Percentiles rank a stretch among this genome's conserved stretches.
Conservation (phyloP, 2,113 vertebrate species). For the Sardina pilchardus region DNA sequence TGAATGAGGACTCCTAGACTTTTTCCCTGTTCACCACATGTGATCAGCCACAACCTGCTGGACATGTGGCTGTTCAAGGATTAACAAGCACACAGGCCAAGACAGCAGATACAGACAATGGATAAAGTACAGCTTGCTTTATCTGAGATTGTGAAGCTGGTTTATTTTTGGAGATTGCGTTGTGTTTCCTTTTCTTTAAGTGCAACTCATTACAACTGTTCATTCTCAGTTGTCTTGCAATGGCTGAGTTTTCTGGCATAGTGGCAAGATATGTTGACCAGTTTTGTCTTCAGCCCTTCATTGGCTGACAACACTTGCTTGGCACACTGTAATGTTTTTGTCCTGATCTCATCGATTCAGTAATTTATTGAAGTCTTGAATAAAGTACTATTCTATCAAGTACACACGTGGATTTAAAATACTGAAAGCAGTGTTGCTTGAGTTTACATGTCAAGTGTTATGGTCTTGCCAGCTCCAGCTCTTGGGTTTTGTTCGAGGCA, state of each 20-base stretch:
- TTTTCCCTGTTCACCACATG: neutral
- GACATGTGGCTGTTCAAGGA: constrained; percentile 21
- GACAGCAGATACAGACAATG: constrained; percentile 28
- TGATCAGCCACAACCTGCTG: neutral
- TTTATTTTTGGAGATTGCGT: neutral
- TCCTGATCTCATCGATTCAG: neutral
- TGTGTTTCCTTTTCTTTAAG: constrained; percentile 11
- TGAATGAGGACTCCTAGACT: constrained; percentile 81
- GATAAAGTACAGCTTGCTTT: neutral
- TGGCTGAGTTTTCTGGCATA: neutral
- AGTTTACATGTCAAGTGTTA: neutral
- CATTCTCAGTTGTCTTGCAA: neutral
- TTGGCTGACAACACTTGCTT: neutral
- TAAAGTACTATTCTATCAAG: neutral
- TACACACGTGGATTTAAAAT: neutral
- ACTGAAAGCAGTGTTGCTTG: neutral
- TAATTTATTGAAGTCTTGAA: neutral
- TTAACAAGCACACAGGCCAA: constrained; percentile 28
- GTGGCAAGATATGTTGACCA: neutral
- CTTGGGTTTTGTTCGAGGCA: neutral
- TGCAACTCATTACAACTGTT: neutral
- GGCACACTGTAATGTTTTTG: neutral
- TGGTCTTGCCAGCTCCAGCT: neutral
- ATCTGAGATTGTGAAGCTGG: constrained; percentile 63
- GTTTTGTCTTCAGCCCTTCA: neutral